A percentile compares a stretch with the other conserved stretches of the same genome.
phyloP scores from a whole-genome alignment of 2,113 vertebrate species.

The Ancistrus triradiatus region DNA sequence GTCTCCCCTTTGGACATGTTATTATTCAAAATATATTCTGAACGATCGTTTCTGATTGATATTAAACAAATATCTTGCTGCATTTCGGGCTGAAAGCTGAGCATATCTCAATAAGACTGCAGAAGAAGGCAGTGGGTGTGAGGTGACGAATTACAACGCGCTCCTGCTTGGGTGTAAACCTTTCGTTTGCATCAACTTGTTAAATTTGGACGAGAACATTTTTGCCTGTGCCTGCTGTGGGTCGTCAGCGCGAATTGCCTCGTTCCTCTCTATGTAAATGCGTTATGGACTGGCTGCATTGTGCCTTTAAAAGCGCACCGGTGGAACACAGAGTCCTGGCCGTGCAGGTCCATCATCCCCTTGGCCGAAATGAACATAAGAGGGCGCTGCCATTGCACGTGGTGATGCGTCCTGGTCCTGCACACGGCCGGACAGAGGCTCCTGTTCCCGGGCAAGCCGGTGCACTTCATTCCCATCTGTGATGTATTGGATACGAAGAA shows the following conservation, averaged over 20 bases:
- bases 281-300: not conserved
- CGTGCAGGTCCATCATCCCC: conserved; percentile 62
- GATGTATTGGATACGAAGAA: too few species aligned
- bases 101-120: not conserved
- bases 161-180: not conserved
- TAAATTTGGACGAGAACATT: too few species aligned
- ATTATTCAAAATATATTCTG: not conserved
- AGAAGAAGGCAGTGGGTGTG: not conserved
- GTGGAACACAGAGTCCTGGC: conserved; percentile 11
- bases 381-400: conserved; percentile 82
- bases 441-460: conserved; percentile 8
- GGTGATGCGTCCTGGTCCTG: conserved; percentile 65
- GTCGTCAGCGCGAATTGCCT: not conserved
- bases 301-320: not conserved
- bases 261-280: not conserved
- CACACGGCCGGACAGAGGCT: conserved; percentile 58
- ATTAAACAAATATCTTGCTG: not conserved
- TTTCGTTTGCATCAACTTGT: not conserved
- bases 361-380: conserved; percentile 78
- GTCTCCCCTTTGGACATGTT: not conserved
- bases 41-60: not conserved
- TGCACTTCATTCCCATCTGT: conserved; percentile 26
- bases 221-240: not conserved
- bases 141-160: not conserved
- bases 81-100: not conserved